Conservation (phyloP, 2,113 vertebrate species). For the Mustela nigripes region DNA sequence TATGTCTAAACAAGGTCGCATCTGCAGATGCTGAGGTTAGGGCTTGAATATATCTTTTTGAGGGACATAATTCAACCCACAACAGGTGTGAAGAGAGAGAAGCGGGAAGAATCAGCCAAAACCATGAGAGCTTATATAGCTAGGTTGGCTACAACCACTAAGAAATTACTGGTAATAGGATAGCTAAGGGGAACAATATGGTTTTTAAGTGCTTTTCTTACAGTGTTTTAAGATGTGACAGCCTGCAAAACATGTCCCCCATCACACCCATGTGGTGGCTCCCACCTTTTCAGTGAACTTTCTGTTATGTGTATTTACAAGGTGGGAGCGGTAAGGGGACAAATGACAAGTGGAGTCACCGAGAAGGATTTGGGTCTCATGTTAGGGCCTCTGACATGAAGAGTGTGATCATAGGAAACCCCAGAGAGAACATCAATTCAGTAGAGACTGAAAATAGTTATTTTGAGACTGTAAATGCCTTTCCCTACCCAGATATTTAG, state of each 20-base stretch:
- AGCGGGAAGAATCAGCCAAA: background rate
- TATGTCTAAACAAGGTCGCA: background rate
- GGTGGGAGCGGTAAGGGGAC: background rate
- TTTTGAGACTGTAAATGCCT: background rate
- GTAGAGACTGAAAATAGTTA: background rate
- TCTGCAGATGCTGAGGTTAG: background rate
- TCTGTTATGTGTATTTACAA: background rate
- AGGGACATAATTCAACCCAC: background rate
- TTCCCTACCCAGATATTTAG: background rate
- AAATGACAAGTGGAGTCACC: background rate
- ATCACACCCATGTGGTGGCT: background rate
- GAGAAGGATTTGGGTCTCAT: background rate
- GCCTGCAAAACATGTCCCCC: background rate
- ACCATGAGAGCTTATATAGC: background rate
- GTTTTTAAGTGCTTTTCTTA: constrained; percentile 32
- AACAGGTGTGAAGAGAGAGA: background rate
- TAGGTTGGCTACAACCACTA: background rate
- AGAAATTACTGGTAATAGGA: background rate
- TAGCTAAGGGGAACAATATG: background rate
- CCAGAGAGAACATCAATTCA: background rate
- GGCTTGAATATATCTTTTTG: background rate
- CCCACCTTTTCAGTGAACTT: background rate
- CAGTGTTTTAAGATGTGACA: background rate
- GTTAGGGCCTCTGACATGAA: background rate
- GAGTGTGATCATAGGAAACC: background rate